Evolutionary conservation across 2,888 invertebrate species (phyloP).

Genomic region (Orthosia gothica): DNA sequence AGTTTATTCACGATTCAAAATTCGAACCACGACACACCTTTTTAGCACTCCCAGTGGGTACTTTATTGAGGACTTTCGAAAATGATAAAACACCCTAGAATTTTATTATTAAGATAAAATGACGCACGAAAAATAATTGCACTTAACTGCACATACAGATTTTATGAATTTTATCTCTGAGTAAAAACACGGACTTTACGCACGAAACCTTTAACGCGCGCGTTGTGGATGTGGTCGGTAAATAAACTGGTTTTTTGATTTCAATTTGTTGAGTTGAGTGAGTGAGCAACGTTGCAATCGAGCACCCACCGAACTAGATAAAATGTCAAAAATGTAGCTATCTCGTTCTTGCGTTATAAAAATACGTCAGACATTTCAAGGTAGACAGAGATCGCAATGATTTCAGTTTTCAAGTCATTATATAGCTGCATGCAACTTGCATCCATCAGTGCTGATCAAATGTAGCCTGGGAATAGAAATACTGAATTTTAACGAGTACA

Average conservation of each 20-base stretch:
- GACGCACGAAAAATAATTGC: constrained; percentile 39
- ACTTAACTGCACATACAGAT: constrained; percentile 59
- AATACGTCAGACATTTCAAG: neutral
- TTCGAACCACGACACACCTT: constrained; percentile 86
- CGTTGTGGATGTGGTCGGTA: constrained; percentile 81
- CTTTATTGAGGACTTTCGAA: constrained; percentile 44
- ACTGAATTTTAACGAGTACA: neutral
- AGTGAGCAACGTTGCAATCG: constrained; percentile 60
- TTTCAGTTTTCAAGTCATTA: constrained; percentile 1
- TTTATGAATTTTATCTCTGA: constrained; percentile 67
- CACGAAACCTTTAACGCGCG: constrained; percentile 71
- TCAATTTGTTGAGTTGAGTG: constrained; percentile 59
- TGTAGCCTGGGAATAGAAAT: neutral
- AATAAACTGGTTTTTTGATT: constrained; percentile 90
- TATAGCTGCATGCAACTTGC: constrained; percentile 33
- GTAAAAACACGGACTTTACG: constrained; percentile 72
- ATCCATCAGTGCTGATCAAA: constrained; percentile 7
- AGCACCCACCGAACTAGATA: constrained; percentile 18
- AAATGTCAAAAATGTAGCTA: constrained; percentile 12
- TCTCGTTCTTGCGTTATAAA: constrained; percentile 29
- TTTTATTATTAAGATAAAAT: constrained; percentile 21
- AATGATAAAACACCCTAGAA: constrained; percentile 25
- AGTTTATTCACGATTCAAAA: constrained; percentile 83
- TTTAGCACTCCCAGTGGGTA: constrained; percentile 58
- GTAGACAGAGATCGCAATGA: constrained; percentile 44